phyloP scores from a whole-genome alignment of 2,113 vertebrate genomes.

The Ranitomeya imitator region DNA sequence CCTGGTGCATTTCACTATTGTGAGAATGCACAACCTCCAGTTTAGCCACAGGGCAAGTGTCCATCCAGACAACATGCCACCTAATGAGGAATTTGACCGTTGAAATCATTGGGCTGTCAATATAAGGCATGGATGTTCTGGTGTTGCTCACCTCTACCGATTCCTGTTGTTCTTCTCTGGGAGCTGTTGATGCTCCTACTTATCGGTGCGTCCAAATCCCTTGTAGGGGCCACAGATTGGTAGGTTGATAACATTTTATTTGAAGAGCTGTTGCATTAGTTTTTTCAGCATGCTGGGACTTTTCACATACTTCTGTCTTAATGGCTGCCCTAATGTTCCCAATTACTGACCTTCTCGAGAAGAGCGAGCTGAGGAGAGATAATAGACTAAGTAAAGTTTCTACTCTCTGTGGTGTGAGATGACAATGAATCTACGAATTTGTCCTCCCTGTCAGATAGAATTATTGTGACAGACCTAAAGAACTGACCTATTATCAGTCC shows the following conservation, averaged over 20 bases:
- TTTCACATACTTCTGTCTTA: not conserved
- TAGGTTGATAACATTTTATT: not conserved
- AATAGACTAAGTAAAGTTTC: conserved; percentile 20
- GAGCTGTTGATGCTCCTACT: no score
- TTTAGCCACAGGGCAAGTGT: no score
- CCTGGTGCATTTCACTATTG: no score
- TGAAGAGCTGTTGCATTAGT: not conserved
- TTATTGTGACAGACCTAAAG: conserved; percentile 28
- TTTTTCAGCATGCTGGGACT: not conserved
- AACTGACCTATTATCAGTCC: conserved; percentile 22
- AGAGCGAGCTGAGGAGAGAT: not conserved
- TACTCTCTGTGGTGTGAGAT: not conserved
- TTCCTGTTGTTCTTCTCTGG: no score
- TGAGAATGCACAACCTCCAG: no score
- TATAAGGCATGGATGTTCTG: no score
- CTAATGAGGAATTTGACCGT: no score
- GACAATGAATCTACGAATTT: conserved; percentile 31
- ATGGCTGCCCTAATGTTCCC: not conserved
- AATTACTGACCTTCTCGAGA: not conserved
- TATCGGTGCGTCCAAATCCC: not conserved
- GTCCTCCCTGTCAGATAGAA: conserved; percentile 36
- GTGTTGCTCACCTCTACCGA: no score
- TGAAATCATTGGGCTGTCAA: no score
- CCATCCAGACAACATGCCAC: no score
- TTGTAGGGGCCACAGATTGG: not conserved